Percentiles rank a stretch among this genome's conserved stretches.
phyloP scores from a whole-genome alignment of 2,113 vertebrate species.

The Eulemur rufifrons region DNA sequence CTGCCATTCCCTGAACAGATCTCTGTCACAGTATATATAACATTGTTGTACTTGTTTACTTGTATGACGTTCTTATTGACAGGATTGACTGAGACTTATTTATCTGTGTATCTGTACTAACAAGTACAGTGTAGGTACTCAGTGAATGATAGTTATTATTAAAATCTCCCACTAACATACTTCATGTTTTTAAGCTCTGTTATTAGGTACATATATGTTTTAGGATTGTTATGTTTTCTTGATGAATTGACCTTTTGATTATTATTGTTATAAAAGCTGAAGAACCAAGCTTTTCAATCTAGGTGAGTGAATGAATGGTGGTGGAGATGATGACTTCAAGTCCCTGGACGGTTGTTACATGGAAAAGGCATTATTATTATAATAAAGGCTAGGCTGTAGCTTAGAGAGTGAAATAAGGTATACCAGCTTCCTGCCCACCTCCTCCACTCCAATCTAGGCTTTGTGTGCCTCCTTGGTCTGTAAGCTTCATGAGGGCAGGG shows the following conservation, averaged over 20 bases:
- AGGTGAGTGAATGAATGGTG: not conserved
- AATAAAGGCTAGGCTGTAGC: not conserved
- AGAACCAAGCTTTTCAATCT: conserved; percentile 33
- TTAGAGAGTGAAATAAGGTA: not conserved
- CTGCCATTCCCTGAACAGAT: not conserved
- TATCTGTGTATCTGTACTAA: not conserved
- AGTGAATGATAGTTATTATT: not conserved
- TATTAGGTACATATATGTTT: not conserved
- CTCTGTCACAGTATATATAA: not conserved
- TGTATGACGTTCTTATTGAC: not conserved
- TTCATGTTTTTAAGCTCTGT: not conserved
- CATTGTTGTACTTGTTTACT: not conserved
- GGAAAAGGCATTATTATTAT: not conserved
- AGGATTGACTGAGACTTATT: not conserved
- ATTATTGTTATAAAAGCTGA: not conserved
- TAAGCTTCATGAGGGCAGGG: not conserved
- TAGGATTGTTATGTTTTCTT: not conserved
- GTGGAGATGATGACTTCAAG: not conserved
- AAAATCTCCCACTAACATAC: not conserved
- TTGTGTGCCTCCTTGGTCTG: not conserved
- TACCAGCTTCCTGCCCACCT: not conserved
- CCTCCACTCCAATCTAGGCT: not conserved
- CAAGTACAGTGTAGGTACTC: not conserved
- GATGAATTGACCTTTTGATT: not conserved
- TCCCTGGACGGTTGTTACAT: not conserved